A percentile compares a stretch with the other conserved stretches of the same genome.
Conservation (phyloP, 2,113 vertebrate genomes). For the Danionella cerebrum region DNA sequence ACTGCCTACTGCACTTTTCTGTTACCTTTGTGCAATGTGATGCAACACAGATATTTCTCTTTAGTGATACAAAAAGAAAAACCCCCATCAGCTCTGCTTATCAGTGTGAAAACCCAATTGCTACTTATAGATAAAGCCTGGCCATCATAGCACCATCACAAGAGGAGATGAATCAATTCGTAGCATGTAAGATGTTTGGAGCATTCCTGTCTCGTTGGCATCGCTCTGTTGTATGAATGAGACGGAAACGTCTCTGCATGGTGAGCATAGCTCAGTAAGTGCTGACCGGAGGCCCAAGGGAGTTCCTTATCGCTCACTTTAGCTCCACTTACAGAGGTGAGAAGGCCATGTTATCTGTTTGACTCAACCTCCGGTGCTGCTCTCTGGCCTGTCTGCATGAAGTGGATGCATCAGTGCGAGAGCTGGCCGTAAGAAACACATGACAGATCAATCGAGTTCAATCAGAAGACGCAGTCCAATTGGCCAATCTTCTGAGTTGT, state of each 20-base stretch:
- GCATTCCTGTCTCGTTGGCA: background rate
- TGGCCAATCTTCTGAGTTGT: conserved; percentile 72
- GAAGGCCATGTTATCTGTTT: background rate
- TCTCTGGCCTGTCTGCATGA: background rate
- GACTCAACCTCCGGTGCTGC: background rate
- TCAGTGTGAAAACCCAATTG: background rate
- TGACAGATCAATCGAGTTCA: conserved; percentile 64
- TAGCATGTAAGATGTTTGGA: background rate
- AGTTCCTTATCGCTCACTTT: conserved; percentile 2
- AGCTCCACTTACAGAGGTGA: conserved; percentile 4
- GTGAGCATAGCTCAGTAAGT: conserved; percentile 18
- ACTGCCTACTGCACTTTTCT: background rate
- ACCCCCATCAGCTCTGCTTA: background rate
- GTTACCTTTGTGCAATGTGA: background rate
- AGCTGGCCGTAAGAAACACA: conserved; percentile 46
- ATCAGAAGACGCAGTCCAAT: conserved; percentile 55
- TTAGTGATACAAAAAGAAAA: background rate
- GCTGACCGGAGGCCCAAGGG: background rate
- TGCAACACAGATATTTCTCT: background rate
- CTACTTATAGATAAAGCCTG: background rate
- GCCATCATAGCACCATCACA: background rate
- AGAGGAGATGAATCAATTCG: background rate
- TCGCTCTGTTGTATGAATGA: background rate
- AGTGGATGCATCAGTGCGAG: conserved; percentile 25
- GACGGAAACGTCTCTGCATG: conserved; percentile 9